Conservation (phyloP, 2,797 vertebrate species). For the Podarcis lilfordi region DNA sequence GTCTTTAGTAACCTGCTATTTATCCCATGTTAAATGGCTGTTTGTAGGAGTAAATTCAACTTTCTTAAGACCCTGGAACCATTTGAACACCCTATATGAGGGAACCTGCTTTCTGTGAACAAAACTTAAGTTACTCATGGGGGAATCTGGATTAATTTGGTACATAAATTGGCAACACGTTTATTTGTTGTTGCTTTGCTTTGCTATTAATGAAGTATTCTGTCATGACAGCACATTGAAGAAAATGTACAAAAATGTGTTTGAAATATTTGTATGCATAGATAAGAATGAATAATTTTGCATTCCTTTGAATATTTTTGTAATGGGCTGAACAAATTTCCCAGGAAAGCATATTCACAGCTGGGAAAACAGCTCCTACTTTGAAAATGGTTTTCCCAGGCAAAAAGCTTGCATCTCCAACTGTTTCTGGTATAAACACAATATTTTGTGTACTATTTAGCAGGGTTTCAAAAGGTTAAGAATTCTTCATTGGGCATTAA, state of each 20-base stretch:
- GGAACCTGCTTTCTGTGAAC: background rate
- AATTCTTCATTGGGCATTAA: conserved; percentile 43
- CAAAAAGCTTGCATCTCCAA: conserved; percentile 74
- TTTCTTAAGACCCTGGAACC: background rate
- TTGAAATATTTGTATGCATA: conserved; percentile 66
- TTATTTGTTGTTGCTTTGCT: conserved; percentile 21
- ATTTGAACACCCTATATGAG: background rate
- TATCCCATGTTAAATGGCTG: background rate
- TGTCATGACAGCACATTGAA: background rate
- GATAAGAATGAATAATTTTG: conserved; percentile 68
- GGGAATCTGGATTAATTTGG: background rate
- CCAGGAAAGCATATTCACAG: conserved; percentile 81
- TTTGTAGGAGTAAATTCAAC: background rate
- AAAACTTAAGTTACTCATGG: conserved; percentile 11
- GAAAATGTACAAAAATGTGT: conserved; percentile 34
- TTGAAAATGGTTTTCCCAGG: conserved; percentile 85
- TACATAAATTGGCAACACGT: background rate
- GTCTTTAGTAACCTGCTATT: background rate
- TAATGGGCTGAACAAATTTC: conserved; percentile 77
- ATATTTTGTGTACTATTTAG: conserved; percentile 62
- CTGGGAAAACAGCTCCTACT: conserved; percentile 85
- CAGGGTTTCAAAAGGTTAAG: conserved; percentile 50
- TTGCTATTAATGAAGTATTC: background rate
- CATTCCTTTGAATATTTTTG: conserved; percentile 78
- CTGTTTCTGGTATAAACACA: conserved; percentile 77